These are phyloP conservation scores for Epinephelus lanceolatus DNA, from an alignment of 2,113 vertebrate genomes.

Conservation along the genomic window DNA sequence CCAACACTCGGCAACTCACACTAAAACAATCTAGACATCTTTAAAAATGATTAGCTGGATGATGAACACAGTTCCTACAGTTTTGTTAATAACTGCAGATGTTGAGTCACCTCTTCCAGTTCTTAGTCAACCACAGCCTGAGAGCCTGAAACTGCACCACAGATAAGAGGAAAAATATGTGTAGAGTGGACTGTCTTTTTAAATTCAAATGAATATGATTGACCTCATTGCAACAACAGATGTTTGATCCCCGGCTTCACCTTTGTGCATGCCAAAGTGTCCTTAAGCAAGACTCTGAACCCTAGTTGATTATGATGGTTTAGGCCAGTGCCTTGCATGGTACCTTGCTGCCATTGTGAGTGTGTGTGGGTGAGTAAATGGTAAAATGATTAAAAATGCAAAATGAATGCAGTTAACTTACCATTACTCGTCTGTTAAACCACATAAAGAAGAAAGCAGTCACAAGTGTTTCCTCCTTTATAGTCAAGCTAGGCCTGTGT, in stretches of 20 bases:
- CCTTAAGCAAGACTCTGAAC: no score
- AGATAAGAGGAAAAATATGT: no score
- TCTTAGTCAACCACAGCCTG: not conserved
- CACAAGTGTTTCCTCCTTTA: not conserved
- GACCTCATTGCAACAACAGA: no score
- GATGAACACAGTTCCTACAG: not conserved
- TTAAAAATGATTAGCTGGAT: not conserved
- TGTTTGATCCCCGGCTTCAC: not conserved
- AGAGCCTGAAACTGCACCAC: not conserved
- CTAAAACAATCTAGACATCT: not conserved
- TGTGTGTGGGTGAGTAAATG: no score
- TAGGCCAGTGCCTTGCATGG: not conserved
- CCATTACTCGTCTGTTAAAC: not conserved
- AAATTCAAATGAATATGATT: not conserved
- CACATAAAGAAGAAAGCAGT: not conserved
- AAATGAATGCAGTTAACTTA: not conserved
- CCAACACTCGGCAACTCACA: no score
- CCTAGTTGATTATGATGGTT: not conserved
- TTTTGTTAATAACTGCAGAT: conserved; percentile 14
- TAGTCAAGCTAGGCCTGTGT: not conserved
- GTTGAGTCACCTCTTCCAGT: conserved; percentile 15
- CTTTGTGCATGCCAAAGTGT: not conserved
- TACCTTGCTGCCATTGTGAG: not conserved
- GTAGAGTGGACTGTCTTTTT: no score
- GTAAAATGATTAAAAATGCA: not conserved